Conservation (phyloP, 2,797 vertebrate genomes). For the Moxostoma hubbsi region DNA sequence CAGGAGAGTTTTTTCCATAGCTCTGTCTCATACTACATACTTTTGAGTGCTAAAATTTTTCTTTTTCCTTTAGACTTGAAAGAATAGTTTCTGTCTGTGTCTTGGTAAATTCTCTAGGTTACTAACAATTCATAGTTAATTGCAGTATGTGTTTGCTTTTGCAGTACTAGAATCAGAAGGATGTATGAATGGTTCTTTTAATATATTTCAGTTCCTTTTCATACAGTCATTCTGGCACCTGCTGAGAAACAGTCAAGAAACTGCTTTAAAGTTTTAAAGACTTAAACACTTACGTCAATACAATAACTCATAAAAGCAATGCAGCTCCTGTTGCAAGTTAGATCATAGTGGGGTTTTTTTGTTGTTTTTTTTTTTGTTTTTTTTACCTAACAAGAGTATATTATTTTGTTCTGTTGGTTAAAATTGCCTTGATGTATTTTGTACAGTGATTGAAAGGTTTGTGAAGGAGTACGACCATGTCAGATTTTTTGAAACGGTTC, state of each 20-base stretch:
- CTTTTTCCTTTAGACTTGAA: constrained; percentile 57
- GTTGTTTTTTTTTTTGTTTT: background rate
- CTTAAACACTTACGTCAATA: background rate
- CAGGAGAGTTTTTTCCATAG: background rate
- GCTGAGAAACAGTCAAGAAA: background rate
- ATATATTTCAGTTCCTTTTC: constrained; percentile 10
- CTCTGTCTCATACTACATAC: constrained; percentile 40
- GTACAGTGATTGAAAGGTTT: constrained; percentile 57
- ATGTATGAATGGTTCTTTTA: constrained; percentile 3
- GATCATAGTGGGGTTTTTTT: constrained; percentile 11
- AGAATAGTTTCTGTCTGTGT: constrained; percentile 53
- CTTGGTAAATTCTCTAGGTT: constrained; percentile 48
- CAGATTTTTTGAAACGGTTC: constrained; percentile 54
- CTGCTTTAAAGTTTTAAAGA: constrained; percentile 5
- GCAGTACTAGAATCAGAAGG: background rate
- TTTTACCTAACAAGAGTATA: constrained; percentile 47
- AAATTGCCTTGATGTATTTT: constrained; percentile 65
- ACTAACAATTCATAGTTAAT: constrained; percentile 29
- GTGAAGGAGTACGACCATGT: constrained; percentile 34
- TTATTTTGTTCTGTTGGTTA: constrained; percentile 66
- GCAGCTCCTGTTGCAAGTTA: constrained; percentile 6
- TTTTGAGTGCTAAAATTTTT: constrained; percentile 50
- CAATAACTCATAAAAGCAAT: constrained; percentile 18
- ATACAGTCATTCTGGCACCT: constrained; percentile 34
- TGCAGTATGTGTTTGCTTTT: background rate